These are phyloP conservation scores for Eulemur mongoz DNA, from an alignment of 2,797 vertebrate species.

Conservation along the genomic window DNA sequence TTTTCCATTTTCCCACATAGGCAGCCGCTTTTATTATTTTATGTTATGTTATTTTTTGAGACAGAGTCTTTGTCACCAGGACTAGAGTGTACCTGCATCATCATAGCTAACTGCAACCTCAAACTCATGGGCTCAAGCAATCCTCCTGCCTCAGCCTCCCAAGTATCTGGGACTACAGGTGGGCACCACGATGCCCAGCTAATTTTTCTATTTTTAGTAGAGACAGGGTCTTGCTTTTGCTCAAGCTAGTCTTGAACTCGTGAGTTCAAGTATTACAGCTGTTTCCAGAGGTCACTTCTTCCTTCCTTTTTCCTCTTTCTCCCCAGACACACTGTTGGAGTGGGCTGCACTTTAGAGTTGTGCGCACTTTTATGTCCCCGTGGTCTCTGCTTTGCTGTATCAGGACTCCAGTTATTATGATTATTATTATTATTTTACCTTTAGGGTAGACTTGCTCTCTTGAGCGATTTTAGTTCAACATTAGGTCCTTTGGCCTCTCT, in stretches of 20 bases:
- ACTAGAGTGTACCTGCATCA: too few species aligned
- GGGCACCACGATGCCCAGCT: too few species aligned
- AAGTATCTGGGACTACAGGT: too few species aligned
- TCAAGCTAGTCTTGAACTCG: too few species aligned
- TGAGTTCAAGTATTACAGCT: not conserved
- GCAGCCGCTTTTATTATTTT: not conserved
- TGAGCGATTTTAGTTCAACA: not conserved
- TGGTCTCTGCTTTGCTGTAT: not conserved
- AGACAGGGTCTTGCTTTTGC: too few species aligned
- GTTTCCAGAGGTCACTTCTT: not conserved
- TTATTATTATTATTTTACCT: not conserved
- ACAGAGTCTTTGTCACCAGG: too few species aligned
- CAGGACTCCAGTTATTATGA: not conserved
- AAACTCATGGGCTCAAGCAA: too few species aligned
- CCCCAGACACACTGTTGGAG: not conserved
- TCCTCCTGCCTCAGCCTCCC: too few species aligned
- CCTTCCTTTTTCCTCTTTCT: not conserved
- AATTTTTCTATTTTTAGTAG: too few species aligned
- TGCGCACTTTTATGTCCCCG: not conserved
- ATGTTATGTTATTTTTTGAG: too few species aligned
- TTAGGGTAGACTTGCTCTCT: not conserved
- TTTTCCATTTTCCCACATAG: not conserved
- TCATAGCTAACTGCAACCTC: too few species aligned
- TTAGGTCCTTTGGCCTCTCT: not conserved
- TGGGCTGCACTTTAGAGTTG: not conserved